A percentile compares a stretch with the other conserved stretches of the same genome.
phyloP scores from a whole-genome alignment of 2,113 vertebrate genomes.

The Ellobius talpinus region DNA sequence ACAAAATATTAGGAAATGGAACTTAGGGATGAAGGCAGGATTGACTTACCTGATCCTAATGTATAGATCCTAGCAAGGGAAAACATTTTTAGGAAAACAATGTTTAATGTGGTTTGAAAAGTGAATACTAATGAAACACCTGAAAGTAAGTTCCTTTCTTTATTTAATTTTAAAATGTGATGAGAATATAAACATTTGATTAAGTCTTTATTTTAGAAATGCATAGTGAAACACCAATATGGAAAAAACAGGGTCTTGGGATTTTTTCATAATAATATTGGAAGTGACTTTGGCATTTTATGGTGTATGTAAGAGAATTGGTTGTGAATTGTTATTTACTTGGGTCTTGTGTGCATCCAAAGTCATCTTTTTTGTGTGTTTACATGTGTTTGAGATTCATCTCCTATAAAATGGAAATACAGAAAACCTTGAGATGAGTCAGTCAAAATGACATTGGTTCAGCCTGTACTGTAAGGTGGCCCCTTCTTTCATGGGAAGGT shows the following conservation, averaged over 20 bases:
- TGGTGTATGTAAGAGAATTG: not conserved
- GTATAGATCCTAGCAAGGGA: not conserved
- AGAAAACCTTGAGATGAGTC: not conserved
- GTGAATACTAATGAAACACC: not conserved
- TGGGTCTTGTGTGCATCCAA: not conserved
- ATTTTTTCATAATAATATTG: not conserved
- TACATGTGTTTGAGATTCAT: not conserved
- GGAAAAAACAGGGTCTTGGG: not conserved
- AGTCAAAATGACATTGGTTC: not conserved
- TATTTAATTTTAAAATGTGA: not conserved
- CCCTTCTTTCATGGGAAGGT: not conserved
- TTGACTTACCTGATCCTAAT: not conserved
- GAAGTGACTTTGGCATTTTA: not conserved
- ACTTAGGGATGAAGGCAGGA: not conserved
- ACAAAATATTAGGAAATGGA: not conserved
- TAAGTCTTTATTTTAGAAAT: slow-evolving; percentile 1
- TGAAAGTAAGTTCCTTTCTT: not conserved
- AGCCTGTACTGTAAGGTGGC: not conserved
- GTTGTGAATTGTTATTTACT: not conserved
- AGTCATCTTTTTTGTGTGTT: not conserved
- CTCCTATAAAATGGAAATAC: not conserved
- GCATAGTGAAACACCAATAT: not conserved
- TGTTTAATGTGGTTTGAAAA: not conserved
- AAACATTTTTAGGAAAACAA: not conserved
- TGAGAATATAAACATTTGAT: not conserved